Evolutionary conservation across 2,888 invertebrate species (phyloP), one percentile per base, ranked within the genome.

Genomic region (Sesia apiformis): DNA sequence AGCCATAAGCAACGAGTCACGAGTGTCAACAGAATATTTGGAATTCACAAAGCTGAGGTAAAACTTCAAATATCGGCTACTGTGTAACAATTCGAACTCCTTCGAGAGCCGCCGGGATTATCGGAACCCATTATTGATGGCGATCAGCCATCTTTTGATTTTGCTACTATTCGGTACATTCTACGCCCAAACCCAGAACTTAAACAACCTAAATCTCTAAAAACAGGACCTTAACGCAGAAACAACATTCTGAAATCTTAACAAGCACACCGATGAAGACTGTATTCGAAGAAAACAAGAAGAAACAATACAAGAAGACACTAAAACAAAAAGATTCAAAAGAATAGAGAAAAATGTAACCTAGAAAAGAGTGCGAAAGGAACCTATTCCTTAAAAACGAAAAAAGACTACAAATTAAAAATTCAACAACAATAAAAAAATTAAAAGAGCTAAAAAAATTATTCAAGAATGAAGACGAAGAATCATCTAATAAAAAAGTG

Each of bases 201-300:
- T n/a, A n/a, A n/a, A n/a, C n/a, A n/a, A n/a, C 59, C 43, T 46
- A 54, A 43, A 58, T 53, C 56, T 57, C 57, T 53, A 55, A 59
- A 59, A 58, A 62, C 54, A 58, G 53, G 50, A 53, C 56, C 23
- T 54, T 23, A 41, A 51, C 3, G 23, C 50, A 56, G 49, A 63
- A 62, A 58, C 63, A 63, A 53, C 60, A 63, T 59, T 59, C 61
- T 49, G 57, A 53, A 52, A 61, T 64, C 51, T 53, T 64, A 58
- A 57, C 62, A 49, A 59, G 58, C 54, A 60, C 60, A 8, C 59
- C 60, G 54, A 59, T 62, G 57, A 60, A 59, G 55, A 53, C 39
- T 8, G 53, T 52, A 38, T 49, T 55, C 8, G 46, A 46, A 54
- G 43, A 57, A 39, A 57, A 61, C 39, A 53, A 61, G 57, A 59